Evolutionary conservation across 2,888 invertebrate genomes (phyloP), one percentile per base, ranked within the genome.

Genomic region (Plebejus argus): DNA sequence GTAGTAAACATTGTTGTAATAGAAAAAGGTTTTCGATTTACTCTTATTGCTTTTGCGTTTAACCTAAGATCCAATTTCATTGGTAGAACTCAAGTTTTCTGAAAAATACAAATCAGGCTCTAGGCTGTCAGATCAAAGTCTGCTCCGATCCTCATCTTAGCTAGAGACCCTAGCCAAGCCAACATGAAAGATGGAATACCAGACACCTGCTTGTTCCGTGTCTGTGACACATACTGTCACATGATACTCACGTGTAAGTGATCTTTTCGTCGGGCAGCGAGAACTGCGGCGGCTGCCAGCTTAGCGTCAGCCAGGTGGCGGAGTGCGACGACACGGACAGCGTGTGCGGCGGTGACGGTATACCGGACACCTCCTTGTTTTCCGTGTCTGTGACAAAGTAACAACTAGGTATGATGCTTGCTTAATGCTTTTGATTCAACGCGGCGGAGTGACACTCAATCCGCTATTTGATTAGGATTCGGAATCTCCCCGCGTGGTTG

Each of bases 261-360:
- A 98, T 95, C 84, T 96, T 95, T 87, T 97, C 97, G 77, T 97
- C 96, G 0, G 97, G 97, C 86, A 96, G 96, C 61, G 97, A 96
- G 90, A 97, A 97, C 90, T 97, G 96, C 3, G 98, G 98, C 4
- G 97, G 97, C 85, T 97, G 97, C 98, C 98, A 98, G 15, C 96
- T 95, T 77, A 98, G 95, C 0, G 97, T 96, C 75, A 98, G 96
- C 96, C 96, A 97, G 5, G 97, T 97, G 74, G 97, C 97, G 76
- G 97, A 97, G 86, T 97, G 97, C 8, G 96, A 95, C 0, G 97
- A 95, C 45, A 98, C 96, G 0, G 97, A 95, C 74, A 98, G 90
- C 0, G 97, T 96, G 88, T 97, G 97, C 0, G 98, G 98, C 0
- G 97, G 97, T 0, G 97, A 97, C 7, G 97, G 96, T 3, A 97